Percentiles rank a stretch among this genome's conserved stretches.
Conservation (phyloP, 2,113 vertebrate species). For the Salvelinus sp. region DNA sequence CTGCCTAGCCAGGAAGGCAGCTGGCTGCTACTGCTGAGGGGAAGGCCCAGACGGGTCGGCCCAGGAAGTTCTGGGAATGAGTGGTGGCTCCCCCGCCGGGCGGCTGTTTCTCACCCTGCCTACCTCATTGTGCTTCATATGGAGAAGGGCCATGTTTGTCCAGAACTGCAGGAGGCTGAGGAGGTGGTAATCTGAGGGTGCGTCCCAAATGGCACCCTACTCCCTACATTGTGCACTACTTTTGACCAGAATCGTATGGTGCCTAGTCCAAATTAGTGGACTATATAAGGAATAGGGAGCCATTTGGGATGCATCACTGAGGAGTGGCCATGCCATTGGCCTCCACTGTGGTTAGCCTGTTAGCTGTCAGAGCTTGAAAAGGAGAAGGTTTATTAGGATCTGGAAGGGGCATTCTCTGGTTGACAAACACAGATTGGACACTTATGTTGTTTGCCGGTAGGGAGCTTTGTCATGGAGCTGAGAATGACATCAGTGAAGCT, state of each 20-base stretch:
- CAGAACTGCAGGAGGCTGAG: conserved; percentile 73
- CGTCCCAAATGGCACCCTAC: no score
- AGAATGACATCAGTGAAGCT: conserved; percentile 9
- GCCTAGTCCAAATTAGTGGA: no score
- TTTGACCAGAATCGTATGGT: no score
- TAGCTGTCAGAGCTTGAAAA: conserved; percentile 37
- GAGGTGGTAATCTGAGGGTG: conserved; percentile 67
- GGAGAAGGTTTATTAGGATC: conserved; percentile 41
- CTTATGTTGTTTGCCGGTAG: conserved; percentile 18
- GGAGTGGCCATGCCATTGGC: conserved; percentile 36
- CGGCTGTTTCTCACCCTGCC: conserved; percentile 76
- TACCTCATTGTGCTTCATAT: conserved; percentile 65
- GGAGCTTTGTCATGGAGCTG: conserved; percentile 21
- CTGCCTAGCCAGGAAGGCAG: not conserved
- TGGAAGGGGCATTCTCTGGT: conserved; percentile 30
- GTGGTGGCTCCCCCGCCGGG: conserved; percentile 40
- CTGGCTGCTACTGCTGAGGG: conserved; percentile 50
- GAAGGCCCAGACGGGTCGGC: not conserved
- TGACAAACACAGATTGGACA: conserved; percentile 54
- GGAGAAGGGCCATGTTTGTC: conserved; percentile 70
- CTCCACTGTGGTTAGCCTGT: conserved; percentile 25
- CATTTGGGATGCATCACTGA: not conserved
- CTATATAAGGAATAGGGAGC: no score
- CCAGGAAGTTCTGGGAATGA: conserved; percentile 67
- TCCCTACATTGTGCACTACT: no score